Evolutionary conservation across 1,140 invertebrate species (phyloP), one percentile per base, ranked within the genome.

Genomic region (Elymnias hypermnestra): DNA sequence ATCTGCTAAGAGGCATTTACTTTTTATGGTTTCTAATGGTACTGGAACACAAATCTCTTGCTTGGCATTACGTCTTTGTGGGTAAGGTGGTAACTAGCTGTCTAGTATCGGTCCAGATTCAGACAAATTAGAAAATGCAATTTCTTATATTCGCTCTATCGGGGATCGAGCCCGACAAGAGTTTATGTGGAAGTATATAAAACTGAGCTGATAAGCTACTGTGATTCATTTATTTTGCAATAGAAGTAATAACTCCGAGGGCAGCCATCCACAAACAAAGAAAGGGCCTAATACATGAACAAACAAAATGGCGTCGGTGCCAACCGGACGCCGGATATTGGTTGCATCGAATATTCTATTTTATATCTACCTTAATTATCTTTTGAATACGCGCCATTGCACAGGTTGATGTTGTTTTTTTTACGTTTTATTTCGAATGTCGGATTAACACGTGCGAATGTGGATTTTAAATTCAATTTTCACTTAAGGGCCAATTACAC

Each of bases 331-430:
- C 62, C 69, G 72, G 72, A 76, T 74, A 83, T 83, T 74, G 70
- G 64, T 64, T 65, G 53, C 58, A 65, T 75, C 59, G 75, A 79
- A 79, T 79, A 75, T 78, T 75, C 71, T 75, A 77, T 77, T 82
- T 82, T 79, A 69, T 81, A 79, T 77, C 72, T 64, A 63, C 59
- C 45, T 78, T 79, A 77, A 83, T 83, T 77, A 83, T 78, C 78
- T 70, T 61, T 69, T 64, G 60, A 67, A 63, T 70, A 54, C 38
- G 69, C 58, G 28, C 65, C 65, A 65, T 73, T 61, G 73, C 53
- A 46, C 47, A 44, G 41, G 39, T 39, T 53, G 48, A 57, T 35
- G 18, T 52, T 52, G 47, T 49, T 36, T 19, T 36, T 36, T 36
- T 36, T 36, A 15, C 8, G 33, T 17, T 36, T 36, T 36, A 36